Evolutionary conservation across 2,113 vertebrate genomes (phyloP).

Genomic region (Myiozetetes cayanensis): DNA sequence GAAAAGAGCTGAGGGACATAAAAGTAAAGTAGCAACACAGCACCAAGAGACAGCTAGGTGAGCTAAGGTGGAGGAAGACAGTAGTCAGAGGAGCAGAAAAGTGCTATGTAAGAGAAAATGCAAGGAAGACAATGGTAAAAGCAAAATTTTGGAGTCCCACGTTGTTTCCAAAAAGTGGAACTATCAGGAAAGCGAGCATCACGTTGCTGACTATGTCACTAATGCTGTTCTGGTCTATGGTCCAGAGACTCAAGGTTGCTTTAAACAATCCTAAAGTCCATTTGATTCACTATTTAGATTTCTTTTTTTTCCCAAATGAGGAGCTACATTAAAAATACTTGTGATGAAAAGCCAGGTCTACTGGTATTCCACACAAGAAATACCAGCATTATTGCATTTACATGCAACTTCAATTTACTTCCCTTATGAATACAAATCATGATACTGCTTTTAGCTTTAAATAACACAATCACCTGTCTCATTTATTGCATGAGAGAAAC

Average conservation of each 20-base stretch:
- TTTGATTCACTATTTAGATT: rapidly evolving
- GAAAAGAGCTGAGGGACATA: not conserved
- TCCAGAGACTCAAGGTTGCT: not conserved
- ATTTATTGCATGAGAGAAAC: not conserved
- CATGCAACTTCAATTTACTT: not conserved
- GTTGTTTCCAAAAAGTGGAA: not conserved
- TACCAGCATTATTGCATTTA: constrained; percentile 21
- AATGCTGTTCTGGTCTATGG: not conserved
- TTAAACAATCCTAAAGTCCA: not conserved
- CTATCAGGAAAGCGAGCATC: not conserved
- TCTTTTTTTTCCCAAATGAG: not conserved
- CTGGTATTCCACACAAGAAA: not conserved
- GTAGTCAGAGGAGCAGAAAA: not conserved
- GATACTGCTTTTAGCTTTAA: constrained; percentile 20
- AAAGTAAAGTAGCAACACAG: not conserved
- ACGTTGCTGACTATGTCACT: not conserved
- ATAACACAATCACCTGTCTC: not conserved
- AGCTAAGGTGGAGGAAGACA: not conserved
- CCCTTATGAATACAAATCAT: not conserved
- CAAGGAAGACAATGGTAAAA: not conserved
- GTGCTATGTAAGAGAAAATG: not conserved
- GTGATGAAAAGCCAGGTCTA: not conserved
- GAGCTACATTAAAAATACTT: not conserved
- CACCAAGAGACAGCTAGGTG: not conserved
- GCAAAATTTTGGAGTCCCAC: not conserved